These are phyloP conservation scores for Hypothenemus hampei DNA, from an alignment of 1,140 invertebrate species.

Conservation along the genomic window DNA sequence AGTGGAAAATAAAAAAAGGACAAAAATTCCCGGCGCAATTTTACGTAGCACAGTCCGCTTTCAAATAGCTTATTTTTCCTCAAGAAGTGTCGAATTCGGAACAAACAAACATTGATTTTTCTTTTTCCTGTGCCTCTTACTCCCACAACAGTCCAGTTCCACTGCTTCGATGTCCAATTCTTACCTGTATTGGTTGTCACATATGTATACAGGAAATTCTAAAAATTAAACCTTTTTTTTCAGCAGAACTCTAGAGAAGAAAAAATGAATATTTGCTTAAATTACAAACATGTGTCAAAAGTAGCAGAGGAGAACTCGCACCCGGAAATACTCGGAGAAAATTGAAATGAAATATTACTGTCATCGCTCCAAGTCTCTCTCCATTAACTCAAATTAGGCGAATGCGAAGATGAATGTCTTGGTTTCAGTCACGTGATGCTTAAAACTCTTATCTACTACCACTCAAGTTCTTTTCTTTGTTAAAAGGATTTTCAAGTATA, in stretches of 20 bases:
- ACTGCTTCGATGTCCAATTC: constrained; percentile 3
- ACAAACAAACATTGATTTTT: constrained; percentile 6
- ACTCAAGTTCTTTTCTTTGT: neutral
- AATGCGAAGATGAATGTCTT: constrained; percentile 2
- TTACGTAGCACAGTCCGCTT: neutral
- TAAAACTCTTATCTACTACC: neutral
- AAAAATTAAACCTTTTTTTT: too few species aligned
- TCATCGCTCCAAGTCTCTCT: constrained; percentile 8
- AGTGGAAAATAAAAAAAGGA: constrained; percentile 1
- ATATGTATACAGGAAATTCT: too few species aligned
- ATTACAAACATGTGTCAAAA: constrained; percentile 2
- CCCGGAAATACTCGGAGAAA: neutral
- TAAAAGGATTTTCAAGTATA: too few species aligned
- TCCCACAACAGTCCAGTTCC: too few species aligned
- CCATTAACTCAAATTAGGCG: constrained; percentile 4
- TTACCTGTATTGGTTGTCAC: too few species aligned
- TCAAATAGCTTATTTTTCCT: constrained; percentile 5
- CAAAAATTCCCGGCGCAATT: constrained; percentile 1
- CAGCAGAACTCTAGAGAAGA: too few species aligned
- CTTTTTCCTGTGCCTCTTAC: too few species aligned
- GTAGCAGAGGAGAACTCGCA: neutral
- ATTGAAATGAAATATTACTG: constrained; percentile 11
- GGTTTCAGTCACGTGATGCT: neutral
- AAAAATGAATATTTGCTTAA: neutral
- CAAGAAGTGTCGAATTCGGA: constrained; percentile 5